Evolutionary conservation across 2,888 invertebrate species (phyloP).

Genomic region (Dynastes tityus): DNA sequence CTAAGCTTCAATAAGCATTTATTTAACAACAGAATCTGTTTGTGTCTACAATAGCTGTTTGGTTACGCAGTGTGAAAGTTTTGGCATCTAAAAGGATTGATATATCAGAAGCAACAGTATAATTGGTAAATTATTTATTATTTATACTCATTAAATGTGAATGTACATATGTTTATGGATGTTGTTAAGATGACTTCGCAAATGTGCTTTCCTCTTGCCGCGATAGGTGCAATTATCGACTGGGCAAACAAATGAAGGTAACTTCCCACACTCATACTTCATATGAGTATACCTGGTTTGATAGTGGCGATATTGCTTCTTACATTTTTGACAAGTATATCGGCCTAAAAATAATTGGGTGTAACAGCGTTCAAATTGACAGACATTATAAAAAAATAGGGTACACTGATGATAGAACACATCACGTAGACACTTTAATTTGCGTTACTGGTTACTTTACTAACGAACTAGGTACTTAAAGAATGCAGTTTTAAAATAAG

Average conservation of each 20-base stretch:
- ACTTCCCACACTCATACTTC: conserved; percentile 58
- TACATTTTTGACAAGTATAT: conserved; percentile 52
- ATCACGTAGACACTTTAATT: not conserved
- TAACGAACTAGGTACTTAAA: too few species aligned
- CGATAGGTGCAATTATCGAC: conserved; percentile 53
- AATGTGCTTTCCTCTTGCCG: conserved; percentile 53
- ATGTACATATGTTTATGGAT: conserved; percentile 48
- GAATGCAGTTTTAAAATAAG: not conserved
- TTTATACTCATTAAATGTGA: conserved; percentile 16
- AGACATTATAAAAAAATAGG: not conserved
- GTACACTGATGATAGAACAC: not conserved
- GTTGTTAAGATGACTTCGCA: conserved; percentile 51
- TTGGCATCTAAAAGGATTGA: too few species aligned
- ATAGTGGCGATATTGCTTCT: conserved; percentile 54
- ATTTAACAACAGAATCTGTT: not conserved
- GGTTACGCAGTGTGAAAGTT: too few species aligned
- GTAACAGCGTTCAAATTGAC: not conserved
- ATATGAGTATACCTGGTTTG: conserved; percentile 54
- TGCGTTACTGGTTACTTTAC: too few species aligned
- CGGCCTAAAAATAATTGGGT: conserved; percentile 50
- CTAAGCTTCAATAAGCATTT: too few species aligned
- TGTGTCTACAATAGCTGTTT: too few species aligned
- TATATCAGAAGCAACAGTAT: too few species aligned
- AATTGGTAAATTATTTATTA: too few species aligned
- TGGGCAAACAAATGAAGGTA: conserved; percentile 62